Percentiles rank a stretch among this genome's conserved stretches.
Evolutionary conservation across 2,797 vertebrate species (phyloP).

Genomic region (Ptychobarbus kaznakovi): DNA sequence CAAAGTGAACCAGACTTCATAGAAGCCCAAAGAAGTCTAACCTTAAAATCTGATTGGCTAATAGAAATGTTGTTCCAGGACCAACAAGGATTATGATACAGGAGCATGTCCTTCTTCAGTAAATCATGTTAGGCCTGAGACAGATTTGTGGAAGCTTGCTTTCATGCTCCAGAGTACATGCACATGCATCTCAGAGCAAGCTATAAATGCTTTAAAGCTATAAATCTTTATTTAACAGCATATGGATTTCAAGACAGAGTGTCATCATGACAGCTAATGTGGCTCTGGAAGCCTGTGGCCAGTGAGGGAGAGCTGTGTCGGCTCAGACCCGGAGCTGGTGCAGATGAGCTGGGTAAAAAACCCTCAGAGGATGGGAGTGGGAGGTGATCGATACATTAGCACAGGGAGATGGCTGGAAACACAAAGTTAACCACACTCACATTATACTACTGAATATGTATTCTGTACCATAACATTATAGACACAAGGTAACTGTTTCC

Average conservation of each 20-base stretch:
- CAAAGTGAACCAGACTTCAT: not conserved
- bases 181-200: not conserved
- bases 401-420: not conserved
- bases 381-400: constrained; percentile 68
- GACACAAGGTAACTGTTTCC: constrained; percentile 69
- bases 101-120: not conserved
- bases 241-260: constrained; percentile 15
- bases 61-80: not conserved
- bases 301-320: constrained; percentile 15
- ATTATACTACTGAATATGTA: constrained; percentile 37
- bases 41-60: not conserved
- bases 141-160: constrained; percentile 13
- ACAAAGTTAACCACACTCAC: constrained; percentile 14
- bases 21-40: too few species aligned
- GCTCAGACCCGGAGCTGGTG: constrained; percentile 5
- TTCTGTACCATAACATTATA: constrained; percentile 25
- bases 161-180: constrained; percentile 2
- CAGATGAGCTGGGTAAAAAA: constrained; percentile 26
- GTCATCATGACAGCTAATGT: not conserved
- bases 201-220: constrained; percentile 20
- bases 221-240: constrained; percentile 33
- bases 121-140: constrained; percentile 3
- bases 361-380: constrained; percentile 57
- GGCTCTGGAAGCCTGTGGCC: constrained; percentile 8
- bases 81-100: not conserved